Evolutionary conservation across 2,888 invertebrate genomes (phyloP).

Genomic region (Rambutsinella grinnellia): DNA sequence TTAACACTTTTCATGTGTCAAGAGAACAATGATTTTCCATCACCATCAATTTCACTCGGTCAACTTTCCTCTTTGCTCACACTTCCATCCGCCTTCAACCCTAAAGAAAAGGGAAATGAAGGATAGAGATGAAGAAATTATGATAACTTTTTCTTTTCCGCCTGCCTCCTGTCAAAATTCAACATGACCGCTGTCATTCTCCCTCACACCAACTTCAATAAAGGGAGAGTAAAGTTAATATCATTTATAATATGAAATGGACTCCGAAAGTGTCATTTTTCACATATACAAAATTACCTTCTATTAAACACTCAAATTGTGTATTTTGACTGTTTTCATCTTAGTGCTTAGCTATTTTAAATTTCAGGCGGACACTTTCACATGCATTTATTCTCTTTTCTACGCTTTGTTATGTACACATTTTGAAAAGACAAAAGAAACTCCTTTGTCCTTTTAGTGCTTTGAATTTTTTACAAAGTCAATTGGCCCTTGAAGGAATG

Average conservation of each 20-base stretch:
- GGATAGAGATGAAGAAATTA: conserved; percentile 27
- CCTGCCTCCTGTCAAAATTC: conserved; percentile 30
- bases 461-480: conserved; percentile 2
- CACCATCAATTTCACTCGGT: conserved; percentile 10
- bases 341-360: too few species aligned
- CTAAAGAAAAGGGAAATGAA: background rate
- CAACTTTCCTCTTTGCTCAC: conserved; percentile 1
- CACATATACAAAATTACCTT: too few species aligned
- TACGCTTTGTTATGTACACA: conserved; percentile 19
- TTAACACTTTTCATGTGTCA: conserved; percentile 25
- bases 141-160: conserved; percentile 32
- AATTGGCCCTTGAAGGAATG: too few species aligned
- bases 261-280: too few species aligned
- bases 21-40: conserved; percentile 21
- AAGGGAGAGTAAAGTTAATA: background rate
- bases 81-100: background rate
- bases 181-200: conserved; percentile 15
- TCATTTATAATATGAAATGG: background rate
- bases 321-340: too few species aligned
- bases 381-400: background rate
- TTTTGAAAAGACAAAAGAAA: background rate
- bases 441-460: background rate
- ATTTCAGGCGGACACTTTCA: background rate
- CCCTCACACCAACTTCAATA: background rate
- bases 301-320: too few species aligned